Evolutionary conservation across 2,797 vertebrate genomes (phyloP).

Genomic region (Hippoglossus hippoglossus): DNA sequence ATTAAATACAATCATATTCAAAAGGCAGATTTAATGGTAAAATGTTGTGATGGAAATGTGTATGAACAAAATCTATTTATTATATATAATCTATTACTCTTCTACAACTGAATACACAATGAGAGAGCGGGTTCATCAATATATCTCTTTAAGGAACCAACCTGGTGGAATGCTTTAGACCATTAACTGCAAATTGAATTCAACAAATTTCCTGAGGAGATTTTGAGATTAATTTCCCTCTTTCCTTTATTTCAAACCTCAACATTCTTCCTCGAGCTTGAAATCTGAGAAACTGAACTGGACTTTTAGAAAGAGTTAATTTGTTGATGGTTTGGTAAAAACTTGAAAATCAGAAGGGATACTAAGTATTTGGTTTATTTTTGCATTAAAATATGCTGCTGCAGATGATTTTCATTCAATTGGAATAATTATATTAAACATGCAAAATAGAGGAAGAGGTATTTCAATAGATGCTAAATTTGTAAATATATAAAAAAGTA

Average conservation of each 20-base stretch:
- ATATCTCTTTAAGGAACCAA: constrained; percentile 8
- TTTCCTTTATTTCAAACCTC: too few relatives aligned
- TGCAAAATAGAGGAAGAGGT: too few relatives aligned
- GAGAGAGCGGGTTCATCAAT: background rate
- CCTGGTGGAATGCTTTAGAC: constrained; percentile 4
- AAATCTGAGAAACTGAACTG: background rate
- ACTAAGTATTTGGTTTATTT: constrained; percentile 5
- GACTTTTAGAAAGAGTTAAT: background rate
- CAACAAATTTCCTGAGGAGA: too few relatives aligned
- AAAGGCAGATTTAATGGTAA: constrained; percentile 1
- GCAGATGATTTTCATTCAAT: too few relatives aligned
- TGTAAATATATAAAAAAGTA: too few relatives aligned
- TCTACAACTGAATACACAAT: background rate
- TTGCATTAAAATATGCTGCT: constrained; percentile 7
- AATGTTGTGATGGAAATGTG: too few relatives aligned
- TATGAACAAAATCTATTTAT: too few relatives aligned
- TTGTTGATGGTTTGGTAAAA: too few relatives aligned
- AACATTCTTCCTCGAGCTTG: background rate
- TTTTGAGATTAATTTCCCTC: background rate
- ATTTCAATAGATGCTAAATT: too few relatives aligned
- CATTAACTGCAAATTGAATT: constrained; percentile 30
- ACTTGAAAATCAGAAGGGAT: background rate
- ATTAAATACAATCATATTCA: background rate
- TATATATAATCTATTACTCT: too few relatives aligned
- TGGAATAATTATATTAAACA: too few relatives aligned